These are phyloP conservation scores for Ciconia stormi DNA, from an alignment of 2,113 vertebrate species.

Conservation along the genomic window DNA sequence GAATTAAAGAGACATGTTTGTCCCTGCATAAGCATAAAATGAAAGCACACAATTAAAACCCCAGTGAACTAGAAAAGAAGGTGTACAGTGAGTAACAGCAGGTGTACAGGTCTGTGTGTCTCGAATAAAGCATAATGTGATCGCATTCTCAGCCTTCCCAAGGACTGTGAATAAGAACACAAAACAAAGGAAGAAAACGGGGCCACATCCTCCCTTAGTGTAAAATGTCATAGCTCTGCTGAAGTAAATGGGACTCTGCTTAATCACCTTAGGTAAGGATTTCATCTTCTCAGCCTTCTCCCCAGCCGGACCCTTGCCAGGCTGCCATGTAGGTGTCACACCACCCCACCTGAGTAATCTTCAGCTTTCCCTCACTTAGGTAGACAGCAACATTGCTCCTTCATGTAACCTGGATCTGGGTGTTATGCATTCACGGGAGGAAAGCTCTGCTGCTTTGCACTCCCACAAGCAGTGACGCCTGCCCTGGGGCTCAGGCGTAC, in stretches of 20 bases:
- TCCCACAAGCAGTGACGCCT: neutral
- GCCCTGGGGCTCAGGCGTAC: neutral
- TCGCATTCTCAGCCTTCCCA: neutral
- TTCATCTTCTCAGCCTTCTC: neutral
- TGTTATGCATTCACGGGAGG: neutral
- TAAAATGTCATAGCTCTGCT: neutral
- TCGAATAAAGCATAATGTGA: neutral
- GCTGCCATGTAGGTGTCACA: neutral
- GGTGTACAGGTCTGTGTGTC: neutral
- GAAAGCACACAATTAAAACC: slow-evolving; percentile 17
- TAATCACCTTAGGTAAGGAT: slow-evolving; percentile 37
- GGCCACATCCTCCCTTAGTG: neutral
- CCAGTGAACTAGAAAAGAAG: neutral
- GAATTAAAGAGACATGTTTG: slow-evolving; percentile 22
- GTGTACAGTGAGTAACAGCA: neutral
- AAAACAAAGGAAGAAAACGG: neutral
- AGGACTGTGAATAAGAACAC: accelerated
- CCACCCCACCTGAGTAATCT: neutral
- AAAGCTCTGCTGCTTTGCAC: neutral
- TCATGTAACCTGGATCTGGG: neutral
- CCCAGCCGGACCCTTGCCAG: neutral
- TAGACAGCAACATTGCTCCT: neutral
- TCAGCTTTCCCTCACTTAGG: neutral
- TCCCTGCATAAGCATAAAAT: slow-evolving; percentile 26
- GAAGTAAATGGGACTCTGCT: neutral